Percentiles rank a stretch among this genome's conserved stretches.
Evolutionary conservation across 2,113 vertebrate genomes (phyloP).

Genomic region (Strix aluco): DNA sequence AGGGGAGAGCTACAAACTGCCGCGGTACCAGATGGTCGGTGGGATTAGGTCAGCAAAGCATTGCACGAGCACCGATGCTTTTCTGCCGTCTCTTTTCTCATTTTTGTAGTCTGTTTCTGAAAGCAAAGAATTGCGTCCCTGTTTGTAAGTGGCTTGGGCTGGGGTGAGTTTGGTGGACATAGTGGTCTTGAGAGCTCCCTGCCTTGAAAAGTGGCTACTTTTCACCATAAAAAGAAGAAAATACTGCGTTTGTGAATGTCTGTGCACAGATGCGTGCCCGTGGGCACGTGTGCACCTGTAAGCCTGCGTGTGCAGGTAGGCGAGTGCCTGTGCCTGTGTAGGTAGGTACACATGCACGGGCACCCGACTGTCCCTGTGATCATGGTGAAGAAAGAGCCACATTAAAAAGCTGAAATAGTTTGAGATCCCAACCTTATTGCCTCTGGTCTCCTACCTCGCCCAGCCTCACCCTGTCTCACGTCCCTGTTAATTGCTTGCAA

Average conservation of each 20-base stretch:
- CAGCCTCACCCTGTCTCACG: neutral
- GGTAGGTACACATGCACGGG: neutral
- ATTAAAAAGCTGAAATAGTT: neutral
- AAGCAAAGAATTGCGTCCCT: neutral
- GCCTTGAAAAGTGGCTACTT: neutral
- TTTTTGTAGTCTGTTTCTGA: neutral
- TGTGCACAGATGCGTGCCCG: rapidly evolving
- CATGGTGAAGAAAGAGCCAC: neutral
- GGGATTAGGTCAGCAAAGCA: neutral
- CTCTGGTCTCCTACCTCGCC: neutral
- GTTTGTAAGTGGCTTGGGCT: neutral
- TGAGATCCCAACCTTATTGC: neutral
- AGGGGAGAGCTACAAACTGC: neutral
- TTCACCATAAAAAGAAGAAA: neutral
- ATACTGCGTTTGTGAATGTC: rapidly evolving
- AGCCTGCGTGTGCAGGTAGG: neutral
- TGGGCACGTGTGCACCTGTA: neutral
- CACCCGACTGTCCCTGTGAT: neutral
- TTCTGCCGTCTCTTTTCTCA: rapidly evolving
- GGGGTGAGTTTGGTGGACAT: neutral
- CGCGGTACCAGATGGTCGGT: rapidly evolving
- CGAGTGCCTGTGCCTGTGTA: neutral
- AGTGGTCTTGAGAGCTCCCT: neutral
- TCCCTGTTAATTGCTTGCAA: neutral
- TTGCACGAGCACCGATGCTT: rapidly evolving